Conservation (phyloP, 2,113 vertebrate genomes). For the Erythrocercus mccallii region DNA sequence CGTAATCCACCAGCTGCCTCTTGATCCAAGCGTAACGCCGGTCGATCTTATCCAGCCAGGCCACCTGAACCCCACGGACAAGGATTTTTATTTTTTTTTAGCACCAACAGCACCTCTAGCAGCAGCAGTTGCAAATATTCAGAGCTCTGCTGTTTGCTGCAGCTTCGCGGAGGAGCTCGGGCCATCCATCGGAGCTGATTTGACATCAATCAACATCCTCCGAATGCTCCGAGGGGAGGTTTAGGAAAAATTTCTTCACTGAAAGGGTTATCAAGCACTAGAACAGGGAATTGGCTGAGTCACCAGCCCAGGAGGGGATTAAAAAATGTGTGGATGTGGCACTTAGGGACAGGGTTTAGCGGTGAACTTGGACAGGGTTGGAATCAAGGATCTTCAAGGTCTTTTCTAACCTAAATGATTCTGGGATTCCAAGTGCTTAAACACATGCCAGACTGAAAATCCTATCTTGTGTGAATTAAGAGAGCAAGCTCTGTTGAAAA, state of each 20-base stretch:
- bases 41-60: constrained; percentile 97
- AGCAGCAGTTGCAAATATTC: not conserved
- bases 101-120: not conserved
- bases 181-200: not conserved
- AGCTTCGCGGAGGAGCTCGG: not conserved
- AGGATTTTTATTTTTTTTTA: not conserved
- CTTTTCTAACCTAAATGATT: not conserved
- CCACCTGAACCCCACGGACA: constrained; percentile 75
- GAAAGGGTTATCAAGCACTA: not conserved
- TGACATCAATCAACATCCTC: not conserved
- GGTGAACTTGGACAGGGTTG: not conserved
- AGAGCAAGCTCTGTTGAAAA: not conserved
- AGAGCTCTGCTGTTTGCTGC: not conserved
- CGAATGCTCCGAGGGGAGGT: not conserved
- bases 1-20: constrained; percentile 94
- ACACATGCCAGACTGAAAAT: not conserved
- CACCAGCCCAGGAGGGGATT: not conserved
- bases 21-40: constrained; percentile 96
- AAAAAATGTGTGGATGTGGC: not conserved
- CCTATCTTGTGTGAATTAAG: not conserved
- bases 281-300: not conserved
- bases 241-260: not conserved
- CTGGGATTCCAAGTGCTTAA: not conserved
- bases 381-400: not conserved
- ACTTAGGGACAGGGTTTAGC: not conserved